Evolutionary conservation across 1,140 invertebrate genomes (phyloP), one percentile per base, ranked within the genome.

Genomic region (Teleopsis dalmanni): DNA sequence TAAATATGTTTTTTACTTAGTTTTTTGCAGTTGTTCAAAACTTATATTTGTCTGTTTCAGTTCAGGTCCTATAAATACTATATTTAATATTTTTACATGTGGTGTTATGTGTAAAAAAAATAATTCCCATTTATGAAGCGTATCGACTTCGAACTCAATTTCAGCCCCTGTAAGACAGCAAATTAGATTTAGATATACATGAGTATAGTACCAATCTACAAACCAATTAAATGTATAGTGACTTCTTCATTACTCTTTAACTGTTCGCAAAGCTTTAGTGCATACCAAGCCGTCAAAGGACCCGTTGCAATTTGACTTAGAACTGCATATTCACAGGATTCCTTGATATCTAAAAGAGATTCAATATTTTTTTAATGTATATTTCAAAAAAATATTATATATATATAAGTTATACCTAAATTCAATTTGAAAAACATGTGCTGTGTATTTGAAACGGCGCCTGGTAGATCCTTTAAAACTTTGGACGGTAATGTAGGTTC

Each of bases 121-220:
- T 22, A 77, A 73, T 57, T 86, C 84, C 84, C 84, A 87, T 40
- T 82, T 82, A 23, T 76, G 72, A 2, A 85, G 54, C 35, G 75
- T 72, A 44, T 81, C 76, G 3, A 80, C 81, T 62, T 86, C 84
- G 52, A 83, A 85, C 31, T 83, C 80, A 16, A 83, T 73, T 57
- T 86, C 84, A 0, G 83, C 81, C 0, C 83, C 82, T 18, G 31
- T 21, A 19, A n/a, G 19, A 34, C 19, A 13, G 7, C 5, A 22
- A 23, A 11, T 34, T 16, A 33, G 18, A 31, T 10, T 31, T 9
- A 21, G 1, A 36, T 11, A 3, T 26, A 46, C 13, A 14, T 40
- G 2, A 13, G 25, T 18, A n/a, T 3, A 14, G 2, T 22, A 3
- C 2, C 3, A 13, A 48, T n/a, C 9, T 48, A 45, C 45, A 34